Base-by-base conservation (phyloP, 2,113 vertebrate species). In the Callorhinus ursinus region DNA sequence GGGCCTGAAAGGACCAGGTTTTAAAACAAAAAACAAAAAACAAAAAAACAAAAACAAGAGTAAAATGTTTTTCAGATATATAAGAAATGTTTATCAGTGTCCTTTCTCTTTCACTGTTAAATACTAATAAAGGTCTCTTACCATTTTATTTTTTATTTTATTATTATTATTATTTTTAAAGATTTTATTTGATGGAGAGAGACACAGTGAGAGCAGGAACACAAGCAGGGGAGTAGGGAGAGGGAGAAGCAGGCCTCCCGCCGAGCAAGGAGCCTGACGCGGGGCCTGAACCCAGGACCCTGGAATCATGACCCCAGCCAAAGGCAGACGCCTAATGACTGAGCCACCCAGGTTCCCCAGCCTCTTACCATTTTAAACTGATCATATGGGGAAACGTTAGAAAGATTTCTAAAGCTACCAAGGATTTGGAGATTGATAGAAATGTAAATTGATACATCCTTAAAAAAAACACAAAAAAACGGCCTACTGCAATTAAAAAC, bases 311-410 rank as follows among this genome's bases (percentile, higher is more conserved):
- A 46, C 46, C 46, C 46, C 46, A 46, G 46, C 46, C 46, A 46
- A 46, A 46, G 46, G 46, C 46, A 46, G 46, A 46, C 8, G 46
- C 46, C 46, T 46, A 46, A 46, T 1, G 46, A 46, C 46, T 46
- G 46, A 46, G 46, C 7, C 46, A 46, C 46, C 46, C 46, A 46
- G 46, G 46, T 46, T 1, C 46, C 46, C 46, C 46, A 46, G 10
- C 33, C 18, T 88, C 19, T 92, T 89, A 85, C 28, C 55, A 88
- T 90, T 94, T 95, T 96, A 83, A 97, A 94, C 53, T 69, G 33
- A 84, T 88, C 39, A 55, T 49, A 91, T 26, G 49, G 95, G 76
- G 42, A 76, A 96, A 92, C 4, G 79, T 42, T 65, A 89, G 96
- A 91, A 84, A 57, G 22, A 61, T 55, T 96, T 67, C 55, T 91